These are phyloP conservation scores for Hafferia zeledoni DNA, from an alignment of 2,797 vertebrate species.

Conservation along the genomic window DNA sequence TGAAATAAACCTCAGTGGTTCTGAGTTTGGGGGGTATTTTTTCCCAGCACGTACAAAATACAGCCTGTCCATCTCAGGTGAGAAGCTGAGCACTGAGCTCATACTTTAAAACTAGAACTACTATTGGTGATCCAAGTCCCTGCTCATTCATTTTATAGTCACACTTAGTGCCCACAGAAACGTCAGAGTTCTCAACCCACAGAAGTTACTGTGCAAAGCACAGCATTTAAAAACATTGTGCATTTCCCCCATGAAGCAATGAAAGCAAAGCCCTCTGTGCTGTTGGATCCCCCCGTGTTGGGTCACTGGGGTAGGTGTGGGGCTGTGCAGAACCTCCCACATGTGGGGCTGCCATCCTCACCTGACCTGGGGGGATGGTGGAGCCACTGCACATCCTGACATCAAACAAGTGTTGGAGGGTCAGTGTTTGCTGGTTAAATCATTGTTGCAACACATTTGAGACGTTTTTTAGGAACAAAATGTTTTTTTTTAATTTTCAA, in stretches of 20 bases:
- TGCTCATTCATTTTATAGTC: neutral
- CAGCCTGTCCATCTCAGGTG: neutral
- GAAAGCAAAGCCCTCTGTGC: neutral
- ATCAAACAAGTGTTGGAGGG: neutral
- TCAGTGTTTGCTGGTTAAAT: neutral
- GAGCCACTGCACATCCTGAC: neutral
- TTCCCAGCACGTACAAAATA: neutral
- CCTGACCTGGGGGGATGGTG: neutral
- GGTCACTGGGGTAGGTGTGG: neutral
- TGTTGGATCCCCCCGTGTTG: neutral
- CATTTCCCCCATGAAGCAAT: neutral
- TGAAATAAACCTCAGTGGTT: neutral
- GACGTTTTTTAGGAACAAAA: accelerated
- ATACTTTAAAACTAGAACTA: neutral
- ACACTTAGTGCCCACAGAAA: accelerated
- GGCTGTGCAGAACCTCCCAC: neutral
- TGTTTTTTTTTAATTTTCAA: neutral
- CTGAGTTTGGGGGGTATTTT: accelerated
- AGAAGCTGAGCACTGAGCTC: neutral
- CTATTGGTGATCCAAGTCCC: neutral
- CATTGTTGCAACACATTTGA: neutral
- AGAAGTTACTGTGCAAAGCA: neutral
- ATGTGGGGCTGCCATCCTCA: too few relatives aligned
- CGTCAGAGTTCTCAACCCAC: neutral
- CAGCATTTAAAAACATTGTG: neutral